Conservation (phyloP, 2,888 invertebrate species). For the Heliconius sara region DNA sequence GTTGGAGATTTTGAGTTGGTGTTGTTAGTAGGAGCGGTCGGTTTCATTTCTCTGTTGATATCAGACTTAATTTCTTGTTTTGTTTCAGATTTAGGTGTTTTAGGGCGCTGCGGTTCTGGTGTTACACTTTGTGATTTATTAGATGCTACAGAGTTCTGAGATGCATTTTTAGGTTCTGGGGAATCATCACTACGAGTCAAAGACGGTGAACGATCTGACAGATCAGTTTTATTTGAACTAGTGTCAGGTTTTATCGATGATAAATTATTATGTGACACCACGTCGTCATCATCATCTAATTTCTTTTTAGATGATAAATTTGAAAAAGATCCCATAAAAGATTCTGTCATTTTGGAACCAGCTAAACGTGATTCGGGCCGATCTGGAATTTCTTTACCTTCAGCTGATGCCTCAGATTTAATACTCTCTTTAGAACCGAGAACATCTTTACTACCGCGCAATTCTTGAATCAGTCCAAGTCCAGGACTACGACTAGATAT, state of each 20-base stretch:
- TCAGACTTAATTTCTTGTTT: slow-evolving; percentile 60
- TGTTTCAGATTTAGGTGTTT: slow-evolving; percentile 69
- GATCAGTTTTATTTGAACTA: slow-evolving; percentile 63
- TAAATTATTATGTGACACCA: slow-evolving; percentile 68
- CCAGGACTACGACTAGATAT: slow-evolving; percentile 69
- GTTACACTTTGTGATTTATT: slow-evolving; percentile 64
- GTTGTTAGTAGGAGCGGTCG: slow-evolving; percentile 59
- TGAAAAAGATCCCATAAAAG: slow-evolving; percentile 75
- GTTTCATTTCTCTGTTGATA: slow-evolving; percentile 55
- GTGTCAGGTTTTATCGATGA: slow-evolving; percentile 57
- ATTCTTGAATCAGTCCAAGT: slow-evolving; percentile 78
- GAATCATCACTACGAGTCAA: slow-evolving; percentile 80
- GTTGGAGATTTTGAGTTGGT: slow-evolving; percentile 65
- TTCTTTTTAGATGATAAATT: slow-evolving; percentile 67
- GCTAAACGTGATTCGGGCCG: slow-evolving; percentile 78
- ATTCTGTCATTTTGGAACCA: slow-evolving; percentile 80
- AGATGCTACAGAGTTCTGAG: slow-evolving; percentile 57
- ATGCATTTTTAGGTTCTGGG: slow-evolving; percentile 71
- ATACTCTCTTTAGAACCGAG: slow-evolving; percentile 75
- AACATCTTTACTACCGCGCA: slow-evolving; percentile 75
- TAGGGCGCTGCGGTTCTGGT: slow-evolving; percentile 71
- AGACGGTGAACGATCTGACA: slow-evolving; percentile 78
- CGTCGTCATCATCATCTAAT: slow-evolving; percentile 77
- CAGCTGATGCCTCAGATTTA: slow-evolving; percentile 67
- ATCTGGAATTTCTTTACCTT: slow-evolving; percentile 65